Percentiles rank a stretch among this genome's conserved stretches.
phyloP scores from a whole-genome alignment of 1,140 invertebrate genomes.

The Ladona fulva region DNA sequence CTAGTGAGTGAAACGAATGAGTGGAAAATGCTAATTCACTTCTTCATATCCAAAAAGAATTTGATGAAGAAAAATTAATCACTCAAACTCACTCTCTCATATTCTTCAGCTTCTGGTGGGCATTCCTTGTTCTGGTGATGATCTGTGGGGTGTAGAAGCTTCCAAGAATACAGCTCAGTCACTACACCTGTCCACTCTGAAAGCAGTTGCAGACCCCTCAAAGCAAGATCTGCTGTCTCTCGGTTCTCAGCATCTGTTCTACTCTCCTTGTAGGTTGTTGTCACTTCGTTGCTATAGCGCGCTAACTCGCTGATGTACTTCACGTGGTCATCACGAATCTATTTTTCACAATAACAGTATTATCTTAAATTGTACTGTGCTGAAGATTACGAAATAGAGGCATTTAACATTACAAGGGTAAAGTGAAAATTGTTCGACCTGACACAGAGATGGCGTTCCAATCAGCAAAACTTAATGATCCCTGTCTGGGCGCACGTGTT shows the following conservation, averaged over 20 bases:
- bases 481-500: too few species aligned
- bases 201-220: slow-evolving; percentile 84
- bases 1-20: too few species aligned
- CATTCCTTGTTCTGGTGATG: slow-evolving; percentile 94
- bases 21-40: too few species aligned
- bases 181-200: slow-evolving; percentile 97
- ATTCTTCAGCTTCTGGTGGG: slow-evolving; percentile 96
- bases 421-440: too few species aligned
- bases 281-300: slow-evolving; percentile 88
- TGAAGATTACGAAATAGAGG: too few species aligned
- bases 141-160: slow-evolving; percentile 94
- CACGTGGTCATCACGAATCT: slow-evolving; percentile 91
- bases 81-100: slow-evolving; percentile 69
- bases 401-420: too few species aligned
- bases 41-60: too few species aligned
- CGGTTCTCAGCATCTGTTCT: slow-evolving; percentile 88
- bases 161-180: slow-evolving; percentile 97
- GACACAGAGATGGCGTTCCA: too few species aligned
- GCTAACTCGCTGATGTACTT: slow-evolving; percentile 96
- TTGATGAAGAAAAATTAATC: background rate
- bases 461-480: too few species aligned
- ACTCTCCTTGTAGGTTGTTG: slow-evolving; percentile 87
- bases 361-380: too few species aligned
- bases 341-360: too few species aligned
- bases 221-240: slow-evolving; percentile 82